Percentiles rank a stretch among this genome's conserved stretches.
Conservation (phyloP, 1,140 invertebrate genomes). For the Aporrectodea caliginosa region DNA sequence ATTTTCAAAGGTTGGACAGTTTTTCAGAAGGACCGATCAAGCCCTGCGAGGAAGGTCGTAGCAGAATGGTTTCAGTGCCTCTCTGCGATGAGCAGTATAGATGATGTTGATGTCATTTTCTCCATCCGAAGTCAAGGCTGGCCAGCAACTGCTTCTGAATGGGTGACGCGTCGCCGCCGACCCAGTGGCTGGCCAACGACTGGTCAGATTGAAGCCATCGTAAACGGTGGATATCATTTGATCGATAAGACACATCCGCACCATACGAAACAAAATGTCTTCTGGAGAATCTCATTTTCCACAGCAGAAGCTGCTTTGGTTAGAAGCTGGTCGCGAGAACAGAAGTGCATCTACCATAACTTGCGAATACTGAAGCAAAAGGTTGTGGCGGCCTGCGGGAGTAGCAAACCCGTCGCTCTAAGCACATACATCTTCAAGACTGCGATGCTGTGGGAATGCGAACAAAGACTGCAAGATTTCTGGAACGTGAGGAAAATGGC, state of each 20-base stretch:
- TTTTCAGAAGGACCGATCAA: no score
- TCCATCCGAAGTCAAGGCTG: neutral
- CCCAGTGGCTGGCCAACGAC: neutral
- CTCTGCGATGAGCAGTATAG: no score
- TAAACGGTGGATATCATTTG: neutral
- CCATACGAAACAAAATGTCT: neutral
- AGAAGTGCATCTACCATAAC: neutral
- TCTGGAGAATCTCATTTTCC: neutral
- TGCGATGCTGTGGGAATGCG: neutral
- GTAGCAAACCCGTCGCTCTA: neutral
- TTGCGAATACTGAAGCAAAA: neutral
- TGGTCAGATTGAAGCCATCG: neutral
- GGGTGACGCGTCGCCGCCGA: neutral
- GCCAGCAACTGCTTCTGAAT: neutral
- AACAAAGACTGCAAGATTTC: neutral
- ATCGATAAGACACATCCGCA: neutral
- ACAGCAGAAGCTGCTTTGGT: neutral
- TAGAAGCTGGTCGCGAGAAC: neutral
- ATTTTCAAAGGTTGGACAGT: no score
- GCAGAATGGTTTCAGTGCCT: no score
- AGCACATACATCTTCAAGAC: neutral
- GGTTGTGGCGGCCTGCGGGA: neutral
- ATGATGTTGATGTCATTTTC: neutral
- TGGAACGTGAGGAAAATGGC: neutral
- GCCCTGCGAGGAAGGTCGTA: no score